A percentile compares a stretch with the other conserved stretches of the same genome.
phyloP scores from a whole-genome alignment of 2,113 vertebrate species.

The Phycodurus eques region DNA sequence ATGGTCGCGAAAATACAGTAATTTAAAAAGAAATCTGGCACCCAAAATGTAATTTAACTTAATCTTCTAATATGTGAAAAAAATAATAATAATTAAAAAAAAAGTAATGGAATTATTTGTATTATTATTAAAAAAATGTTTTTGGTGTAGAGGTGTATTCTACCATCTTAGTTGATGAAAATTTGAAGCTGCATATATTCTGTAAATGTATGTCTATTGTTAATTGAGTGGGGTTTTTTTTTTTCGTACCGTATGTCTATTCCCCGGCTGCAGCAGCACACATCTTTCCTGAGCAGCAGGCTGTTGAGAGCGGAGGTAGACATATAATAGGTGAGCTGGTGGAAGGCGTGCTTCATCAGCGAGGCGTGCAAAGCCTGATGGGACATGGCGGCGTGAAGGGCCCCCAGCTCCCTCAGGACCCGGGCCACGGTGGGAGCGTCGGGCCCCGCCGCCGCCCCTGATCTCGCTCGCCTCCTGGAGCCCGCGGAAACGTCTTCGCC shows the following conservation, averaged over 20 bases:
- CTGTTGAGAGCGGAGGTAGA: constrained; percentile 71
- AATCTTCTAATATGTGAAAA: too few species aligned
- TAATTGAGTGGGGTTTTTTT: not conserved
- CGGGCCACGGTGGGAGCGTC: constrained; percentile 57
- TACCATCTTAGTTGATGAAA: too few species aligned
- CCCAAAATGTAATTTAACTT: too few species aligned
- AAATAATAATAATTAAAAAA: too few species aligned
- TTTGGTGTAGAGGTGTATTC: too few species aligned
- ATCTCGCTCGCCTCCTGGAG: constrained; percentile 45
- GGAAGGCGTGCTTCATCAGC: constrained; percentile 68
- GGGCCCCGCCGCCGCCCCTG: constrained; percentile 34
- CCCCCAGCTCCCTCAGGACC: constrained; percentile 71
- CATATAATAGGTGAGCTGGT: constrained; percentile 73
- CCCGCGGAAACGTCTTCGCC: constrained; percentile 72
- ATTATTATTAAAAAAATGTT: too few species aligned
- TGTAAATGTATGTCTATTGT: not conserved
- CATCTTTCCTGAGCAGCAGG: constrained; percentile 77
- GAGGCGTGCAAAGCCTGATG: constrained; percentile 53
- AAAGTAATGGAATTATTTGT: too few species aligned
- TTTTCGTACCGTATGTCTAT: constrained; percentile 77
- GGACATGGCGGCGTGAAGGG: constrained; percentile 51
- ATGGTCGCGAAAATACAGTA: too few species aligned
- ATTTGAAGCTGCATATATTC: not conserved
- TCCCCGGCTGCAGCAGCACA: constrained; percentile 76
- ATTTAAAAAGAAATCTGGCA: too few species aligned